Evolutionary conservation across 2,797 vertebrate genomes (phyloP).

Genomic region (Thunnus albacares): DNA sequence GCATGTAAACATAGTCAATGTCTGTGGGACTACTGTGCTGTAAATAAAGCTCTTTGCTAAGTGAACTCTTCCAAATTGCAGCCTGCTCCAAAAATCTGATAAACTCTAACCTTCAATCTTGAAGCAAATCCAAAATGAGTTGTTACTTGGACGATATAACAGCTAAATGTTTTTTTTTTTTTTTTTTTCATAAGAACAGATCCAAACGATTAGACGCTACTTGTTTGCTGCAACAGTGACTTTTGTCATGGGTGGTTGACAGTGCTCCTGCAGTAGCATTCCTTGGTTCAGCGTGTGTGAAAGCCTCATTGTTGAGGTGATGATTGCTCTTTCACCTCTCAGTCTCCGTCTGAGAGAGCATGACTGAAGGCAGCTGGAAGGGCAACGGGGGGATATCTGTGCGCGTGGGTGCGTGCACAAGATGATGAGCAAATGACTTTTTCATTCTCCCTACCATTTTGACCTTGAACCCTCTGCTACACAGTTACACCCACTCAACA

Average conservation of each 20-base stretch:
- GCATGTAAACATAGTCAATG: no score
- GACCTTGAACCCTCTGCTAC: slow-evolving; percentile 62
- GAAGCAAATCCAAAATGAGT: not conserved
- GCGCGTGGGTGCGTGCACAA: slow-evolving; percentile 9
- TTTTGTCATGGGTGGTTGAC: slow-evolving; percentile 7
- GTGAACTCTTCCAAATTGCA: not conserved
- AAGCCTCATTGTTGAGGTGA: slow-evolving; percentile 84
- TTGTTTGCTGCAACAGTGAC: slow-evolving; percentile 16
- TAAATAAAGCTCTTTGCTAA: no score
- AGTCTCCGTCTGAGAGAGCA: slow-evolving; percentile 72
- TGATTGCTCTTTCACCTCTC: slow-evolving; percentile 70
- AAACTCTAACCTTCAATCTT: not conserved
- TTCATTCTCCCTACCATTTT: slow-evolving; percentile 55
- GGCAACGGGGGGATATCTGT: slow-evolving; percentile 72
- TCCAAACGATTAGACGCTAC: not conserved
- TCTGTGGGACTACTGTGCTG: not conserved
- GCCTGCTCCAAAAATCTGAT: not conserved
- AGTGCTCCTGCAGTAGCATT: slow-evolving; percentile 57
- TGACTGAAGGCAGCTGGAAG: slow-evolving; percentile 82
- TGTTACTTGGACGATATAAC: not conserved
- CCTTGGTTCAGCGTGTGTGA: slow-evolving; percentile 65
- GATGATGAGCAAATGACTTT: slow-evolving; percentile 60
- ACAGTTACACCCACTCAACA: slow-evolving; percentile 52
- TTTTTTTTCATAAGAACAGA: not conserved
- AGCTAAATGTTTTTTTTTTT: not conserved